Conservation (phyloP, 2,888 invertebrate species). For the Tubiluchus corallicola region DNA sequence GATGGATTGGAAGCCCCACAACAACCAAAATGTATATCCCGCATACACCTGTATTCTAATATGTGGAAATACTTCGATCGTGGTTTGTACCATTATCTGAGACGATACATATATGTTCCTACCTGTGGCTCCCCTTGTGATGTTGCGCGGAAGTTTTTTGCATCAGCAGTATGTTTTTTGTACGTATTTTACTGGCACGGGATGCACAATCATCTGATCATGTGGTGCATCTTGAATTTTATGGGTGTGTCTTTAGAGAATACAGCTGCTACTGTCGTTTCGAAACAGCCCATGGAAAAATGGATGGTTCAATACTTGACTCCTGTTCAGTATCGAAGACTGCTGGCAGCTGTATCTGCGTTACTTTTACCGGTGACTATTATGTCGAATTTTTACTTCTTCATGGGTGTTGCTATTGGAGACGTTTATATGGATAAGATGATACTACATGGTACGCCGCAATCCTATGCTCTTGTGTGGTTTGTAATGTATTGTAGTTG, state of each 20-base stretch:
- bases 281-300: too few relatives aligned
- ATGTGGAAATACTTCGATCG: constrained; percentile 95
- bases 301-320: too few relatives aligned
- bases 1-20: constrained; percentile 44
- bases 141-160: constrained; percentile 33
- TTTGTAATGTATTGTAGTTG: too few relatives aligned
- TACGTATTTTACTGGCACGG: constrained; percentile 88
- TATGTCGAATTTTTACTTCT: too few relatives aligned
- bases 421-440: too few relatives aligned
- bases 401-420: too few relatives aligned
- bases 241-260: constrained; percentile 54
- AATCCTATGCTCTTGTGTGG: too few relatives aligned
- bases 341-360: too few relatives aligned
- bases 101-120: constrained; percentile 66
- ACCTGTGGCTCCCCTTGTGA: constrained; percentile 29
- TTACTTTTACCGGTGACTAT: too few relatives aligned
- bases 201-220: constrained; percentile 48
- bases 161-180: constrained; percentile 53
- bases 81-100: constrained; percentile 72
- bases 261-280: constrained; percentile 33
- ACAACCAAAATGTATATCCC: constrained; percentile 67
- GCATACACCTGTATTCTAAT: constrained; percentile 77
- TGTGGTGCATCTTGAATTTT: constrained; percentile 77
- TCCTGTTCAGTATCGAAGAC: too few relatives aligned
- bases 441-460: too few relatives aligned